phyloP scores from a whole-genome alignment of 2,113 vertebrate genomes.

The Anas platyrhynchos region DNA sequence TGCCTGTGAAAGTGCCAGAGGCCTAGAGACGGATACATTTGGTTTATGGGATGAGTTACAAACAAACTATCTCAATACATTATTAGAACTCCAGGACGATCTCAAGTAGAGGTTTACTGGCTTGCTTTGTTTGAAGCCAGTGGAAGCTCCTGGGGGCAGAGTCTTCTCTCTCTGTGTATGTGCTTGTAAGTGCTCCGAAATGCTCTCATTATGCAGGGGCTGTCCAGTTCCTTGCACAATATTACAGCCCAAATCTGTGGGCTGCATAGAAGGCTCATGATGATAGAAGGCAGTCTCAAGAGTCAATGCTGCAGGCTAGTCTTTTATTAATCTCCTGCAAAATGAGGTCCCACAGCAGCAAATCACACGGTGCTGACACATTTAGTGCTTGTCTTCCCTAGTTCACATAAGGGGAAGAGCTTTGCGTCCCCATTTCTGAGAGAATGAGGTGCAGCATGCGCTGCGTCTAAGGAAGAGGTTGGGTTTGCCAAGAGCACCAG shows the following conservation, averaged over 20 bases:
- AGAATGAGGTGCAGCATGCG: background rate
- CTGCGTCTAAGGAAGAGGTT: slow-evolving; percentile 36
- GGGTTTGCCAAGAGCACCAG: slow-evolving; percentile 69
- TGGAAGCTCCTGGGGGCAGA: background rate
- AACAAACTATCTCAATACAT: background rate
- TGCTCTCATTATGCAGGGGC: background rate
- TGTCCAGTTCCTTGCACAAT: slow-evolving; percentile 19
- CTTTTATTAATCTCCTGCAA: slow-evolving; percentile 65
- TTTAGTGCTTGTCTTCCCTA: slow-evolving; percentile 21
- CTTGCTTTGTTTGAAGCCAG: background rate
- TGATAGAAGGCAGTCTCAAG: slow-evolving; percentile 49
- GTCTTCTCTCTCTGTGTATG: background rate
- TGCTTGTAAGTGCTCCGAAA: slow-evolving; percentile 12
- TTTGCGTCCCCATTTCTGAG: slow-evolving; percentile 24
- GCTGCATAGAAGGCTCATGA: background rate
- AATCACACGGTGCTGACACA: slow-evolving; percentile 43
- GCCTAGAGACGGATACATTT: background rate
- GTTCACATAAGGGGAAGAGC: slow-evolving; percentile 30
- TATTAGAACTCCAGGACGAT: background rate
- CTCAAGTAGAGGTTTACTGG: background rate
- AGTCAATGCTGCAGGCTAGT: slow-evolving; percentile 55
- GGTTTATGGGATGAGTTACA: background rate
- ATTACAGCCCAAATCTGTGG: slow-evolving; percentile 14
- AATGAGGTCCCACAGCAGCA: slow-evolving; percentile 55
- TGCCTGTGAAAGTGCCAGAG: fast-evolving